These are phyloP conservation scores for Zosterops borbonicus DNA, from an alignment of 2,113 vertebrate species.

Conservation along the genomic window DNA sequence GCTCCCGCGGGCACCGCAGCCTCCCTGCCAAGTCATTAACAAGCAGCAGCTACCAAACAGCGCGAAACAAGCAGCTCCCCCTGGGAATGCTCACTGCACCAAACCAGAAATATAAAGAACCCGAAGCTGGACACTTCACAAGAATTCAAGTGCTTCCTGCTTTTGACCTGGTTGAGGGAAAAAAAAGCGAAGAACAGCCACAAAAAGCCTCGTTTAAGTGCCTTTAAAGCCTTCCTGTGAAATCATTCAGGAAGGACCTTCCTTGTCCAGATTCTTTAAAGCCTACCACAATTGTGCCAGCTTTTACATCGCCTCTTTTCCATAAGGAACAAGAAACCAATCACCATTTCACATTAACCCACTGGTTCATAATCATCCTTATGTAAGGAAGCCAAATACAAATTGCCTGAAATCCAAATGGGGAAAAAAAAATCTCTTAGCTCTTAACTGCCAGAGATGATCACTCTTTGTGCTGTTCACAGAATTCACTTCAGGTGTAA, in stretches of 20 bases:
- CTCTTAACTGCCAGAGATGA: not conserved
- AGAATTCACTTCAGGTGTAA: not conserved
- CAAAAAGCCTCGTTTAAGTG: constrained; percentile 12
- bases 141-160: constrained; percentile 60
- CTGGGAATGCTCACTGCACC: not conserved
- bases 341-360: not conserved
- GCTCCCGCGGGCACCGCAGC: not conserved
- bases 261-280: not conserved
- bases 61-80: not conserved
- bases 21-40: constrained; percentile 32
- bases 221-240: constrained; percentile 31
- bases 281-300: not conserved
- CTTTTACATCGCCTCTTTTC: not conserved
- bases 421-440: not conserved
- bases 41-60: not conserved
- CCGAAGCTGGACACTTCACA: constrained; percentile 31
- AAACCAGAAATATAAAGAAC: constrained; percentile 42
- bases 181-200: not conserved
- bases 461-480: not conserved
- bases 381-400: not conserved
- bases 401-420: not conserved
- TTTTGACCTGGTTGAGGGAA: constrained; percentile 45
- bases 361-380: not conserved
- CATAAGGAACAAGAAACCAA: not conserved
- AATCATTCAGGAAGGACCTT: constrained; percentile 13